Percentiles rank a stretch among this genome's conserved stretches.
phyloP scores from a whole-genome alignment of 2,797 vertebrate species.

The Urosaurus nigricauda region DNA sequence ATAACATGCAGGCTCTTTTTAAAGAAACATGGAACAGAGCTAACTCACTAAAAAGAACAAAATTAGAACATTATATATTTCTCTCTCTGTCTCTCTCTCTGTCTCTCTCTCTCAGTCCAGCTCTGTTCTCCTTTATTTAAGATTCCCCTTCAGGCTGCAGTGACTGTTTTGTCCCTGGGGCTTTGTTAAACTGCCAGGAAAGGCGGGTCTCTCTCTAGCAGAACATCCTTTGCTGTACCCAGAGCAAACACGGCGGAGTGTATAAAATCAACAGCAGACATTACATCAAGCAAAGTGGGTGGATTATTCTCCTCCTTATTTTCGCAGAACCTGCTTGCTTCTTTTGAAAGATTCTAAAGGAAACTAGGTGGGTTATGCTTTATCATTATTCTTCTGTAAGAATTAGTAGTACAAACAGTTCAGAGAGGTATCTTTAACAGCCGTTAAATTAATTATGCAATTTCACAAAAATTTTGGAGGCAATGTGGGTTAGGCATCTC shows the following conservation, averaged over 20 bases:
- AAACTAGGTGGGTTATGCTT: neutral
- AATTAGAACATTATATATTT: neutral
- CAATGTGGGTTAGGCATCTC: no score
- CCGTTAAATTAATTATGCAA: no score
- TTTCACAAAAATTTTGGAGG: no score
- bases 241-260: neutral
- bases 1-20: neutral
- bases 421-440: no score
- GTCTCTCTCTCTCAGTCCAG: neutral
- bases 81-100: neutral
- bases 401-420: no score
- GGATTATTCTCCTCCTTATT: no score
- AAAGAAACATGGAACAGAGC: neutral
- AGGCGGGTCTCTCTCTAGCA: slow-evolving; percentile 1
- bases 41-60: neutral
- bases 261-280: neutral
- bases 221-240: neutral
- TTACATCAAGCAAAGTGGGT: no score
- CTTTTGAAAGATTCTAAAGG: neutral
- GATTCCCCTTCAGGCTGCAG: neutral
- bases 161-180: neutral
- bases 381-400: no score
- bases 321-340: no score
- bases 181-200: neutral
- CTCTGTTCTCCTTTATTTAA: neutral